Evolutionary conservation across 2,888 invertebrate species (phyloP), one percentile per base, ranked within the genome.

Genomic region (Limnephilus rhombicus): DNA sequence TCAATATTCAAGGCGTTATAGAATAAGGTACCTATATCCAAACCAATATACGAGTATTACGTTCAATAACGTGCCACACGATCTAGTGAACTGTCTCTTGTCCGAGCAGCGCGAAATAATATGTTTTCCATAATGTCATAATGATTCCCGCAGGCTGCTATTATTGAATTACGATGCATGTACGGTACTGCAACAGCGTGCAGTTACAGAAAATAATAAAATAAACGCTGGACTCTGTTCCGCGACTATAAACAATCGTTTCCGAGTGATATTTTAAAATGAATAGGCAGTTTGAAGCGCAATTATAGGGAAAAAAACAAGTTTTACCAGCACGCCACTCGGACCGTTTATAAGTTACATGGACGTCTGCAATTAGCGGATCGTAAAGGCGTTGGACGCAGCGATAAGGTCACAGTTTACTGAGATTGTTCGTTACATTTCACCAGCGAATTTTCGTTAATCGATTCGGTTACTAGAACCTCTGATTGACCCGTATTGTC

Each of bases 231-330:
- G 24, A 9, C 9, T 7, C 37, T 34, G 24, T 37, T 83, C 24
- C 37, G 12, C 34, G 9, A 37, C 11, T 34, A 83, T 37, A 37
- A 83, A 37, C 83, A 83, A 24, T 83, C 83, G 37, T 83, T 83
- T 83, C 83, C 83, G 83, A 83, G 83, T 83, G 83, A 83, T 37
- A 83, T 83, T 37, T 83, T 24, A 83, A 83, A 83, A 83, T 83
- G 34, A 37, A 83, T 37, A 15, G 83, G 83, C 37, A 18, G 18
- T 83, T 83, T 37, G 31, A 41, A 83, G 83, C 18, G 83, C 83
- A 34, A 83, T 83, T 83, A 83, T 37, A 83, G 37, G 37, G 37
- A 83, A 41, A 37, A 37, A 83, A 37, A 83, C 83, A 24, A 83
- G 83, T 37, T 34, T 41, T 37, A 34, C 37, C 5, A 5, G 83